These are phyloP conservation scores for Conus betulinus DNA, from an alignment of 1,140 invertebrate species.

Conservation along the genomic window DNA sequence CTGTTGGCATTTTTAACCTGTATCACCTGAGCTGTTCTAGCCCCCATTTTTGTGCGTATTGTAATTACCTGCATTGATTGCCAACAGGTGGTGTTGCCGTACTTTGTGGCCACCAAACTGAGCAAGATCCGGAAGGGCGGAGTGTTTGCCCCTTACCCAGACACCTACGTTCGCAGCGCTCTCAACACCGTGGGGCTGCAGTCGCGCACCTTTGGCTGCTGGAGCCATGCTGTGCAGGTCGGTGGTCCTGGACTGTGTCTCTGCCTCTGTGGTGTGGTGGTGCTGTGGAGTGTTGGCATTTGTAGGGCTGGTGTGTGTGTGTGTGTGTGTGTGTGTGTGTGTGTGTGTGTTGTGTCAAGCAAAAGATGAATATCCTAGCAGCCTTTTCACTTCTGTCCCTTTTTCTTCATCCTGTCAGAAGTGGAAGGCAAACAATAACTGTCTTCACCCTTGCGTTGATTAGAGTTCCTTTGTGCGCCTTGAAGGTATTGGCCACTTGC, in stretches of 20 bases:
- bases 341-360: not conserved
- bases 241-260: not conserved
- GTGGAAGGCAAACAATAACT: not conserved
- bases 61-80: not conserved
- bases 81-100: slow-evolving; percentile 86
- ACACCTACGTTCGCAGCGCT: slow-evolving; percentile 86
- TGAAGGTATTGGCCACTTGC: no score
- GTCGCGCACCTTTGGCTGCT: slow-evolving; percentile 59
- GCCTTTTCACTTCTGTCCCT: not conserved
- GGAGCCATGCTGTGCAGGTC: slow-evolving; percentile 66
- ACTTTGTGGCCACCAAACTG: slow-evolving; percentile 95
- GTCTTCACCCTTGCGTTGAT: no score
- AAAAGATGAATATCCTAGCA: not conserved
- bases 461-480: no score
- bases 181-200: slow-evolving; percentile 79
- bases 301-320: not conserved
- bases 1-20: no score
- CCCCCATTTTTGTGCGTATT: no score
- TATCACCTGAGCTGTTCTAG: no score
- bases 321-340: not conserved
- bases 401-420: not conserved
- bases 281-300: not conserved
- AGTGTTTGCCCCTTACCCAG: slow-evolving; percentile 87
- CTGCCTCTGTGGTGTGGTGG: not conserved
- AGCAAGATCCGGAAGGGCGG: slow-evolving; percentile 88